phyloP scores from a whole-genome alignment of 2,888 invertebrate genomes.

The Gymnocheta viridis region DNA sequence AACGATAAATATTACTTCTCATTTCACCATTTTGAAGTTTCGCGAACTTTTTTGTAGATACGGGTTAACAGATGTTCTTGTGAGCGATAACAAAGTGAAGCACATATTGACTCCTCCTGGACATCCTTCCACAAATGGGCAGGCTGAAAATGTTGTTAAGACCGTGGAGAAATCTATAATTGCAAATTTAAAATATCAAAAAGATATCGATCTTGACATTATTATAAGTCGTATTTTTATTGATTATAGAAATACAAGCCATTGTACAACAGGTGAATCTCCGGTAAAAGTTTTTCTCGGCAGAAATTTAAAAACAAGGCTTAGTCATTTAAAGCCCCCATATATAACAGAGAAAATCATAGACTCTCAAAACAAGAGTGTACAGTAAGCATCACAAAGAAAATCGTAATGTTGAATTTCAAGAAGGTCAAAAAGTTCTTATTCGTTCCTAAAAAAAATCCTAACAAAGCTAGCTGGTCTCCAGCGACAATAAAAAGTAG shows the following conservation, averaged over 20 bases:
- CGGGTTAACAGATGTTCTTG: slow-evolving; percentile 16
- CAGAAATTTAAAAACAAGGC: slow-evolving; percentile 11
- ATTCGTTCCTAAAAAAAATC: slow-evolving; percentile 16
- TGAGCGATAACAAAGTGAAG: background rate
- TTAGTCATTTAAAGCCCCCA: slow-evolving; percentile 21
- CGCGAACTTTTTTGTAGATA: slow-evolving; percentile 62
- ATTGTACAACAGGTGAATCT: slow-evolving; percentile 20
- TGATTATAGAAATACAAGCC: background rate
- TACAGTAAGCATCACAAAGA: no score
- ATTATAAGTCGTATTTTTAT: slow-evolving; percentile 1
- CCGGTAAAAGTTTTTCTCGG: slow-evolving; percentile 11
- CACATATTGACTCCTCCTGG: slow-evolving; percentile 12
- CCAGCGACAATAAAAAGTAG: background rate
- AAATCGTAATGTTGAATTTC: slow-evolving; percentile 4
- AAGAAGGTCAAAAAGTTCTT: slow-evolving; percentile 1
- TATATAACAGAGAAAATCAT: background rate
- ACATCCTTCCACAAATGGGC: no score
- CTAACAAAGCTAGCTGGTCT: background rate
- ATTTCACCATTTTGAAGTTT: slow-evolving; percentile 54
- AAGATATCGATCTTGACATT: background rate
- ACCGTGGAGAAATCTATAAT: slow-evolving; percentile 4
- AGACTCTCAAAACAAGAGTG: slow-evolving; percentile 10
- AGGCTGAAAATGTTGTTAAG: no score
- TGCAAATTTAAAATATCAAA: slow-evolving; percentile 7
- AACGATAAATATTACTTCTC: slow-evolving; percentile 62